Evolutionary conservation across 2,888 invertebrate species (phyloP), one percentile per base, ranked within the genome.

Genomic region (Lycophotia porphyrea): DNA sequence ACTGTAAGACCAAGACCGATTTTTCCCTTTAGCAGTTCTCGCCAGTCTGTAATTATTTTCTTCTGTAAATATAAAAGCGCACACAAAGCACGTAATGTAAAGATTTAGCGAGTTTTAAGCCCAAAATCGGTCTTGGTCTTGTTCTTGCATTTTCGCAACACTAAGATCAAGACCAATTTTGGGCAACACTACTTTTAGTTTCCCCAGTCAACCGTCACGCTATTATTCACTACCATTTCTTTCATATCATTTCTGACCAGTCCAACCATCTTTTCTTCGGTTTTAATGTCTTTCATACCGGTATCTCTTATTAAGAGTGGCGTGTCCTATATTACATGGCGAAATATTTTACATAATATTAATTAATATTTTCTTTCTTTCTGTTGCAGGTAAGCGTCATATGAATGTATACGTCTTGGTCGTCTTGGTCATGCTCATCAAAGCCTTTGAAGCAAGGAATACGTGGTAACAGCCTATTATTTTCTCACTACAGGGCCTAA

Each of bases 321-420:
- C 9, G 11, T 24, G 49, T 24, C 49, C 24, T 0, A 24, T 9
- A 3, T n/a, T 52, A n/a, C 11, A 24, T 24, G 47, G 66, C 5
- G 5, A 66, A 60, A 61, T 31, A 1, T n/a, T 31, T 31, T 27
- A 58, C 27, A 1, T 31, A 31, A 1, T 31, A 31, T 31, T 60
- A 18, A 58, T 31, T 58, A 58, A 39, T n/a, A 39, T 39, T 18
- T 7, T n/a, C 1, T 39, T 27, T n/a, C 1, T 63, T 63, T 63
- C 36, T 63, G 63, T 63, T 63, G 9, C 63, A 63, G 63, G 63
- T 63, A 63, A 63, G 63, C 63, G 5, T 63, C 63, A 27, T 8
- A 39, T 24, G 8, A 39, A 4, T n/a, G 39, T 18, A 42, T 0
- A n/a, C n/a, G 24, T 39, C 18, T 63, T 63, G n/a, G 39, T 18